Conservation (phyloP, 2,797 vertebrate genomes). For the Myiotriccus ornatus region DNA sequence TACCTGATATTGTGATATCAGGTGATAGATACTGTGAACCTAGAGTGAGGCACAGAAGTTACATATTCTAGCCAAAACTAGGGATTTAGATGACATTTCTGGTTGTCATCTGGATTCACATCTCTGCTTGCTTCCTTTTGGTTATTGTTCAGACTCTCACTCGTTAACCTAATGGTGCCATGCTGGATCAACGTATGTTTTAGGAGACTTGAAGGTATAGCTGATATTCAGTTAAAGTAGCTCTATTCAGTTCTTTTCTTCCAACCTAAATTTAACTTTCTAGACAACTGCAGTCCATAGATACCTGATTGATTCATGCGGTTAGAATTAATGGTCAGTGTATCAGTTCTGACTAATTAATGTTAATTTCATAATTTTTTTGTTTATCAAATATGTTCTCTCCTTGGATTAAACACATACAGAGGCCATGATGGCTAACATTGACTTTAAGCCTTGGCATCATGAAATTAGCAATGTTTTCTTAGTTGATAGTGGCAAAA, state of each 20-base stretch:
- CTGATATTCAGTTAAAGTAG: not conserved
- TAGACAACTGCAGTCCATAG: not conserved
- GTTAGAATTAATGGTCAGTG: not conserved
- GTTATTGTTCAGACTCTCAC: not conserved
- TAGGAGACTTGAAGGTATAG: not conserved
- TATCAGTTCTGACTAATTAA: not conserved
- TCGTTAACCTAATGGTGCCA: not conserved
- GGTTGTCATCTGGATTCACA: not conserved
- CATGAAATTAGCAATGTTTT: not conserved
- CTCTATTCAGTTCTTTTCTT: not conserved
- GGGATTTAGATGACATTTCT: not conserved
- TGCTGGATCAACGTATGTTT: accelerated
- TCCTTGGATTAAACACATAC: not conserved
- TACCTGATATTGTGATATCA: not conserved
- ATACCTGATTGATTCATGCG: not conserved
- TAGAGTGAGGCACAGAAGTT: not conserved
- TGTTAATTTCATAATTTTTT: not conserved
- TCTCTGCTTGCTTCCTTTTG: not conserved
- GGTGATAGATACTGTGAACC: not conserved
- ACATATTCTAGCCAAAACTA: accelerated
- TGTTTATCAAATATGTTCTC: not conserved
- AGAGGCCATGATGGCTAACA: not conserved
- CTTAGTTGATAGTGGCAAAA: not conserved
- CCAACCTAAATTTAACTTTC: not conserved
- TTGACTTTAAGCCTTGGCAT: not conserved